Base-by-base conservation (phyloP, 2,888 invertebrate genomes). In the Meganola albula region DNA sequence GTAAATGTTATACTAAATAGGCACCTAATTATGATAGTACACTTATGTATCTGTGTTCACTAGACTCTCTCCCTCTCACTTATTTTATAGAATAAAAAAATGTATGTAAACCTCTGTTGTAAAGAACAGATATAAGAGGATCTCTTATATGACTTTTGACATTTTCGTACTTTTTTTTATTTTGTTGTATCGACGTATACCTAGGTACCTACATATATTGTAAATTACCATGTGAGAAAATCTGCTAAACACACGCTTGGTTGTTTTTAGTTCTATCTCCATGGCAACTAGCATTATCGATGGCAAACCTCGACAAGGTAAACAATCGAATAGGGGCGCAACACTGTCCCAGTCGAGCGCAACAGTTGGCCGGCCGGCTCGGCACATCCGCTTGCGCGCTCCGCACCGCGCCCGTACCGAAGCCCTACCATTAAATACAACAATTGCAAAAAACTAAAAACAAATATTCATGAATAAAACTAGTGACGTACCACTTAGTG, bases 301-400 rank as follows among this genome's bases (percentile, higher is more conserved):
- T 57, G 53, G 43, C 20, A 49, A 61, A 60, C 52, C 51, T 70
- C 68, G 72, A 69, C 58, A 59, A 34, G 40, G 46, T 55, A 58
- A 70, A 69, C 60, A 66, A 63, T 72, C 69, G 69, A 65, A 58
- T 54, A 51, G 42, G 41, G 54, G 65, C 52, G 62, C 80, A 75
- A 48, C 82, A 77, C 79, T 79, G 36, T 37, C 34, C 52, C 46
- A 53, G 55, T 49, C 62, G 58, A 57, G 65, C 74, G 67, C 70
- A 71, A 64, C 71, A 75, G 71, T 74, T 70, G 65, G 54, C 70
- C 64, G 69, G 73, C 70, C 74, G 74, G 78, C 74, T 71, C 64
- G 69, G 75, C 84, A 83, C 80, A 85, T 85, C 84, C 83, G 84
- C 73, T 74, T 80, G 79, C 73, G 77, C 74, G 72, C 65, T 76